phyloP scores from a whole-genome alignment of 2,113 vertebrate genomes.

The Meles meles region DNA sequence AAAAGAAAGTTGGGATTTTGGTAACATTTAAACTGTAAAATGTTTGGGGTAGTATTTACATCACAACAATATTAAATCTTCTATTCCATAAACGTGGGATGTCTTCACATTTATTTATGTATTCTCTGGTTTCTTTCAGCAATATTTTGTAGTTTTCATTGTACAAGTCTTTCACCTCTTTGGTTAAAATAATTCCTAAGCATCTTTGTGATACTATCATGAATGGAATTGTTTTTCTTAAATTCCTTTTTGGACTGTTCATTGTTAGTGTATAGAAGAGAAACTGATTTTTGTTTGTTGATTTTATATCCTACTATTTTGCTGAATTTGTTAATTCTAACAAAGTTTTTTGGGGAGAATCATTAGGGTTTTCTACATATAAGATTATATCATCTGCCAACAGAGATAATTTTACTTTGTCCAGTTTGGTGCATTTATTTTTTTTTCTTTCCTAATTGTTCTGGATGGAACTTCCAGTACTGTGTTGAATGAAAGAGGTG shows the following conservation, averaged over 20 bases:
- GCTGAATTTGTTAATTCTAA: not conserved
- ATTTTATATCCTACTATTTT: not conserved
- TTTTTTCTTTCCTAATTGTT: not conserved
- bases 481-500: not conserved
- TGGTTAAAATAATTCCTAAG: not conserved
- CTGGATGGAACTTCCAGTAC: not conserved
- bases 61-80: not conserved
- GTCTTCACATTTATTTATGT: not conserved
- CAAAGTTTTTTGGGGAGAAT: not conserved
- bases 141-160: not conserved
- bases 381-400: not conserved
- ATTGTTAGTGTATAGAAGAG: not conserved
- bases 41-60: not conserved
- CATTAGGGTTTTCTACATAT: not conserved
- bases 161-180: not conserved
- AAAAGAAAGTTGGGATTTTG: not conserved
- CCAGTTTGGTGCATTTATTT: not conserved
- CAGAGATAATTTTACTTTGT: not conserved
- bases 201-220: not conserved
- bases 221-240: not conserved
- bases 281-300: not conserved
- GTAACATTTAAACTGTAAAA: not conserved
- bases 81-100: not conserved
- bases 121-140: not conserved
- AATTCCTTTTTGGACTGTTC: not conserved